A percentile compares a stretch with the other conserved stretches of the same genome.
Conservation (phyloP, 1,140 invertebrate genomes). For the Lepidostoma basale region DNA sequence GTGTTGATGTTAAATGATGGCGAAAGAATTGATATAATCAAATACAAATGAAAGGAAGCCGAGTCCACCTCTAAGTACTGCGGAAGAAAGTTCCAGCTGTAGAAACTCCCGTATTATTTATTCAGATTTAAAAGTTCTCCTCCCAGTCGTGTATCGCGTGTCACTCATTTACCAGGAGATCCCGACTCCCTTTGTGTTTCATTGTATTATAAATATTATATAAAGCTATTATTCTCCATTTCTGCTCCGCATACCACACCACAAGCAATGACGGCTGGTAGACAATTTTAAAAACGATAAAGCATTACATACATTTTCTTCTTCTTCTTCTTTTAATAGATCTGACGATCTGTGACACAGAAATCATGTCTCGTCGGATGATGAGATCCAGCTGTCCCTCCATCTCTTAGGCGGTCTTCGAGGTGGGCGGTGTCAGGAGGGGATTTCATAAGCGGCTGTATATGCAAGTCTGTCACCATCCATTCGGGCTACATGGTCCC, state of each 20-base stretch:
- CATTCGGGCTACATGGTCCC: no score
- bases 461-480: no score
- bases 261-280: neutral
- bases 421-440: no score
- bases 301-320: neutral
- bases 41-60: neutral
- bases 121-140: conserved; percentile 40
- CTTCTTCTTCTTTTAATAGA: neutral
- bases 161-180: conserved; percentile 17
- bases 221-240: neutral
- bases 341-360: no score
- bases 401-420: no score
- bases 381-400: no score
- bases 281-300: neutral
- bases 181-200: conserved; percentile 7
- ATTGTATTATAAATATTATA: conserved; percentile 16
- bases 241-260: neutral
- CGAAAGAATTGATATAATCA: neutral
- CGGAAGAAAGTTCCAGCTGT: conserved; percentile 19
- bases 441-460: no score
- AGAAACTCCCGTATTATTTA: conserved; percentile 37
- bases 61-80: neutral
- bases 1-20: neutral
- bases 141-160: conserved; percentile 32
- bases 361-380: no score